phyloP scores from a whole-genome alignment of 2,797 vertebrate species.

The Chaetophractus vellerosus region DNA sequence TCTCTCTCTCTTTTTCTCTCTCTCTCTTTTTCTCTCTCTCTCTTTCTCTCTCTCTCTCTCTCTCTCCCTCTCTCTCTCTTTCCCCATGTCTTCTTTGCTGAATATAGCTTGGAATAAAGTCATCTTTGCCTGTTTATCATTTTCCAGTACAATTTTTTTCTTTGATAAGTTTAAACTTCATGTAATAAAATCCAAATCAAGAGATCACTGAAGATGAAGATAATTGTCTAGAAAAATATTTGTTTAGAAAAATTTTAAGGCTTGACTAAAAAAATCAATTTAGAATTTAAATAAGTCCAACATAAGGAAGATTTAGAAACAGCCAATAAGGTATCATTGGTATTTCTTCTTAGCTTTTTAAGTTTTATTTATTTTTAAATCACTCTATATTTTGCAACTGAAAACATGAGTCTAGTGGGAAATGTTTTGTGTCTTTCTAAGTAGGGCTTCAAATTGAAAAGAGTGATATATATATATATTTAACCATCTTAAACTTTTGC shows the following conservation, averaged over 20 bases:
- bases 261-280: background rate
- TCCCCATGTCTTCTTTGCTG: no score
- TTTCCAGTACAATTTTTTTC: no score
- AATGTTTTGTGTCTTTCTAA: slow-evolving; percentile 30
- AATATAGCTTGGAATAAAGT: no score
- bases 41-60: no score
- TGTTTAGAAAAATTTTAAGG: background rate
- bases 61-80: no score
- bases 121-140: no score
- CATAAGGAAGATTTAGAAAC: slow-evolving; percentile 18
- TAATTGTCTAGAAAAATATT: background rate
- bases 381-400: background rate
- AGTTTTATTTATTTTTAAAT: slow-evolving; percentile 29
- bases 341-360: background rate
- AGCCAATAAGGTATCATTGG: background rate
- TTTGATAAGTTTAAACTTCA: background rate
- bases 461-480: background rate
- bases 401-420: background rate
- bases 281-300: slow-evolving; percentile 4
- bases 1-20: no score
- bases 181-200: slow-evolving; percentile 57
- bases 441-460: background rate
- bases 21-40: no score
- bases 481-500: background rate
- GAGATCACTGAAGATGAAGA: slow-evolving; percentile 19